phyloP scores from a whole-genome alignment of 2,888 invertebrate genomes.

The Anoplius nigerrimus region DNA sequence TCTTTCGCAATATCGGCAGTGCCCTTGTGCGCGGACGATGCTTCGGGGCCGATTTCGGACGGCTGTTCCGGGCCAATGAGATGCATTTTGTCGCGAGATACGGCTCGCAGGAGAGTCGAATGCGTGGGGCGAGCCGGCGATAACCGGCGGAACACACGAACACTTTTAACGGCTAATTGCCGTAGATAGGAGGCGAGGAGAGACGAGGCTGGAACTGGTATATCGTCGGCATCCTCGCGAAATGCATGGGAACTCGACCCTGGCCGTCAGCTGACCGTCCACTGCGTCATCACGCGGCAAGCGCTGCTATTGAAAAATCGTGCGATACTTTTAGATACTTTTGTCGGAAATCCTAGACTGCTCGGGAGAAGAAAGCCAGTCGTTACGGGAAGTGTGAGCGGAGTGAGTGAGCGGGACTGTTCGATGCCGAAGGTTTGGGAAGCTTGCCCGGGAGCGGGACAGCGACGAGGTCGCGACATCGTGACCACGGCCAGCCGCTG shows the following conservation, averaged over 20 bases:
- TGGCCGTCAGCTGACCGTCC: constrained; percentile 47
- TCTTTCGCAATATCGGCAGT: constrained; percentile 50
- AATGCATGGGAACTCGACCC: constrained; percentile 68
- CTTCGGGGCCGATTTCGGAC: constrained; percentile 51
- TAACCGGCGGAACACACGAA: constrained; percentile 61
- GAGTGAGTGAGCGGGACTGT: too few relatives aligned
- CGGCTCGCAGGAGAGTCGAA: constrained; percentile 47
- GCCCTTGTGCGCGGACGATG: constrained; percentile 21
- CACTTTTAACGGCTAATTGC: constrained; percentile 67
- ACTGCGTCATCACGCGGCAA: constrained; percentile 39
- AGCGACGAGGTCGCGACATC: constrained; percentile 74
- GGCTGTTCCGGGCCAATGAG: constrained; percentile 63
- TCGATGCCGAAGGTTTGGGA: constrained; percentile 60
- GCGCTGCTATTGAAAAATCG: too few relatives aligned
- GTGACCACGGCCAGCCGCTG: constrained; percentile 74
- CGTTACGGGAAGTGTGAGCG: constrained; percentile 52
- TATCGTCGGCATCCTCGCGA: constrained; percentile 57
- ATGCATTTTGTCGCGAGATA: constrained; percentile 71
- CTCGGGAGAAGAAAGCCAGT: constrained; percentile 61
- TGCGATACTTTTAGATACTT: constrained; percentile 38
- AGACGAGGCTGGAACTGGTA: constrained; percentile 46
- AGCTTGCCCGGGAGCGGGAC: constrained; percentile 45
- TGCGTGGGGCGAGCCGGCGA: constrained; percentile 56
- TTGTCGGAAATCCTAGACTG: constrained; percentile 65
- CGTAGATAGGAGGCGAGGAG: constrained; percentile 50